Conservation (phyloP, 2,113 vertebrate species). For the Xerus inauris region DNA sequence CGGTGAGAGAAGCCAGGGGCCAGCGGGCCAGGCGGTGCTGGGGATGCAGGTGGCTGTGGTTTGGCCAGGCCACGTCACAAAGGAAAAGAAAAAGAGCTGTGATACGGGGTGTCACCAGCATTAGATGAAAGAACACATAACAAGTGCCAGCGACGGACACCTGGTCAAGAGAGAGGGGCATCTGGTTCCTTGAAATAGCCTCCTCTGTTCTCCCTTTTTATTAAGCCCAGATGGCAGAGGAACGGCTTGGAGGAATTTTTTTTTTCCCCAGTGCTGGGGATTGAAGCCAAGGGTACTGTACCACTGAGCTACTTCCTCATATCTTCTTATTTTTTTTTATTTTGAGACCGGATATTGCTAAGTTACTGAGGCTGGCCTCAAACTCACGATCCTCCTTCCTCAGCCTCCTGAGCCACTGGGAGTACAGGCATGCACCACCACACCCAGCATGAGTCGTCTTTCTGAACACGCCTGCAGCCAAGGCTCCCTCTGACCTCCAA, state of each 20-base stretch:
- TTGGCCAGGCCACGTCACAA: neutral
- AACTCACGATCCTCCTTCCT: neutral
- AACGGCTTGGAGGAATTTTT: too few relatives aligned
- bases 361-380: neutral
- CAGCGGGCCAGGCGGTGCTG: neutral
- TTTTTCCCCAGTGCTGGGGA: too few relatives aligned
- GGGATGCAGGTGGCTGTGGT: neutral
- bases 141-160: too few relatives aligned
- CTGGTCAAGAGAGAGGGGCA: neutral
- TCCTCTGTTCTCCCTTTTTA: neutral
- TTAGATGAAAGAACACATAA: neutral
- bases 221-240: neutral
- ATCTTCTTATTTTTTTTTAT: neutral
- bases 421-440: too few relatives aligned
- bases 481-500: neutral
- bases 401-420: neutral
- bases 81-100: neutral
- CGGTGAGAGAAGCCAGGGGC: fast-evolving
- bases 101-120: neutral
- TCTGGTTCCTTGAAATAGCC: neutral
- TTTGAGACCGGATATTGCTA: neutral
- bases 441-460: too few relatives aligned
- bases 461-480: fast-evolving
- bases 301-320: neutral
- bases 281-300: too few relatives aligned